Evolutionary conservation across 1,140 invertebrate genomes (phyloP).

Genomic region (Cecropterus lyciades): DNA sequence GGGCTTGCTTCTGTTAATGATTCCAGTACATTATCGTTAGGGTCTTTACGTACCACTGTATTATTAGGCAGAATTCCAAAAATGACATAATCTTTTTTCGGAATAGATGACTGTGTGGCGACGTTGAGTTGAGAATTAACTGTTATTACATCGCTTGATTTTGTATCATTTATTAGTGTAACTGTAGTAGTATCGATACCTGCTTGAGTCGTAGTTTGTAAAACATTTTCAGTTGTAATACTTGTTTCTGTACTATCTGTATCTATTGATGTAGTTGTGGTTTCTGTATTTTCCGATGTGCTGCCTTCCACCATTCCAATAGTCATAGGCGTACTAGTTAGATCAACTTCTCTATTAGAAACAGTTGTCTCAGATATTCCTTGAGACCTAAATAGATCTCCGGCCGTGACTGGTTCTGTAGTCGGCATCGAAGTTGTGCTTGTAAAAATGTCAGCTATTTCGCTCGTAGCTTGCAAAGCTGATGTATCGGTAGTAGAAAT

Average conservation of each 20-base stretch:
- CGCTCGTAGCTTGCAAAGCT: constrained; percentile 37
- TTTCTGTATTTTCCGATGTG: constrained; percentile 49
- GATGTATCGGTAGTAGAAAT: constrained; percentile 36
- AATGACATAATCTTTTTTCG: constrained; percentile 88
- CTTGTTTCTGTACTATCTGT: constrained; percentile 34
- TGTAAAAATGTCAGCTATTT: constrained; percentile 44
- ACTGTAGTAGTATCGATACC: constrained; percentile 72
- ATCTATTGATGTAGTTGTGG: constrained; percentile 39
- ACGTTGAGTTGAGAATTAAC: constrained; percentile 49
- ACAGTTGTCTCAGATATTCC: constrained; percentile 46
- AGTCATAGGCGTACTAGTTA: constrained; percentile 44
- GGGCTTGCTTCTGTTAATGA: constrained; percentile 88
- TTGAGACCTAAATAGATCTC: constrained; percentile 44
- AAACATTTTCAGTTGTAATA: constrained; percentile 55
- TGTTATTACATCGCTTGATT: constrained; percentile 48
- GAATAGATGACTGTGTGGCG: constrained; percentile 58
- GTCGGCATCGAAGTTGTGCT: constrained; percentile 40
- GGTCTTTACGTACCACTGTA: constrained; percentile 89
- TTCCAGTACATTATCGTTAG: constrained; percentile 87
- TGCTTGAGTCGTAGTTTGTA: constrained; percentile 54
- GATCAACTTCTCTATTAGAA: constrained; percentile 42
- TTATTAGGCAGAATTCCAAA: constrained; percentile 90
- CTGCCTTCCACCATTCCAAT: constrained; percentile 50
- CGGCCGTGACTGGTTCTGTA: constrained; percentile 48
- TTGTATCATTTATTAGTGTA: constrained; percentile 52